phyloP scores from a whole-genome alignment of 2,113 vertebrate genomes.

The Platysternon megacephalum region DNA sequence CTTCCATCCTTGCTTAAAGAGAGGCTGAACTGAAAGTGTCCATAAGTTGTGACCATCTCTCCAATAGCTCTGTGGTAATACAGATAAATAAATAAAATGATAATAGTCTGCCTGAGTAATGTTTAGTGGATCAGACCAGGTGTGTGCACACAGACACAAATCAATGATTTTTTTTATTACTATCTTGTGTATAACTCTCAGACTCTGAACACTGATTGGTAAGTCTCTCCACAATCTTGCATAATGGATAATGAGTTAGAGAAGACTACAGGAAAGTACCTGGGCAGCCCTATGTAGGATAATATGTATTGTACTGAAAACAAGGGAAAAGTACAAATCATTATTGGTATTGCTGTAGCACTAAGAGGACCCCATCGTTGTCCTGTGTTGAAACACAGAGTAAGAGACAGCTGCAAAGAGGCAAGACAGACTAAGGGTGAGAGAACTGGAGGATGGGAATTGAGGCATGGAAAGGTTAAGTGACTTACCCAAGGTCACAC shows the following conservation, averaged over 20 bases:
- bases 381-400: not conserved
- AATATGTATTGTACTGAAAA: not conserved
- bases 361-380: not conserved
- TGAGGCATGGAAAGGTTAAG: not conserved
- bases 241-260: not conserved
- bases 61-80: not conserved
- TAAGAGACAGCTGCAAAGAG: not conserved
- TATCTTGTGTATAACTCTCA: too few species aligned
- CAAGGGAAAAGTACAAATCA: not conserved
- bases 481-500: not conserved
- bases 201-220: not conserved
- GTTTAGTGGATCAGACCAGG: not conserved
- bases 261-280: not conserved
- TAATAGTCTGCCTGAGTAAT: not conserved
- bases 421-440: too few species aligned
- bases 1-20: not conserved
- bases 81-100: not conserved
- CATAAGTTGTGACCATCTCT: not conserved
- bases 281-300: not conserved
- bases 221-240: not conserved
- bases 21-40: rapidly evolving
- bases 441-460: not conserved
- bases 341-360: not conserved
- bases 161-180: not conserved
- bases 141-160: not conserved